Conservation (phyloP, 1,140 invertebrate genomes). For the Hypothenemus hampei region DNA sequence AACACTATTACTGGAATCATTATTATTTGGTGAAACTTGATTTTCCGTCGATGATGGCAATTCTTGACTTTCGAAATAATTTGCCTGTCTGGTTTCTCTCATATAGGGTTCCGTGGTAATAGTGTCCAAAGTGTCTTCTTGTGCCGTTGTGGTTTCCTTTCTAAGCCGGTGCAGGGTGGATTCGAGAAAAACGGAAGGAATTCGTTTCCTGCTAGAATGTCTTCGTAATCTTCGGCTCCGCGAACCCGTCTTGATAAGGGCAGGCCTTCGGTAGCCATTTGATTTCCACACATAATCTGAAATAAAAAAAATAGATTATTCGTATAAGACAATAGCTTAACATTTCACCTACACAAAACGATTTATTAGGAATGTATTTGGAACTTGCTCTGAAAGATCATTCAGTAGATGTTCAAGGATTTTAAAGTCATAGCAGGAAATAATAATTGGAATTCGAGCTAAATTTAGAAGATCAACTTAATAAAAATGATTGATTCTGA, state of each 20-base stretch:
- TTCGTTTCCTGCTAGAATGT: slow-evolving; percentile 53
- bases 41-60: slow-evolving; percentile 42
- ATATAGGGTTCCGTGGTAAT: slow-evolving; percentile 41
- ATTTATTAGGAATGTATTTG: not conserved
- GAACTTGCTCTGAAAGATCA: not conserved
- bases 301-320: slow-evolving; percentile 15
- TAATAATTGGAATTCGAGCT: not conserved
- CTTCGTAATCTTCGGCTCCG: slow-evolving; percentile 46
- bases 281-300: slow-evolving; percentile 34
- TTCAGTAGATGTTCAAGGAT: not conserved
- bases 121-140: slow-evolving; percentile 14
- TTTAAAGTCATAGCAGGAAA: not conserved
- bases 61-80: slow-evolving; percentile 43
- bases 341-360: not conserved
- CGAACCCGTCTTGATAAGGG: slow-evolving; percentile 37
- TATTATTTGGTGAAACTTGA: slow-evolving; percentile 19
- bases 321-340: not conserved
- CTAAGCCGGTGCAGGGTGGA: slow-evolving; percentile 40
- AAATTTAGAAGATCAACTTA: not conserved
- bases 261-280: slow-evolving; percentile 29
- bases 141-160: slow-evolving; percentile 43
- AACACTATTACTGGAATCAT: slow-evolving; percentile 31
- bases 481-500: too few relatives aligned
- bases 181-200: slow-evolving; percentile 54
- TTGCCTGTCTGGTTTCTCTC: slow-evolving; percentile 35